phyloP scores from a whole-genome alignment of 2,797 vertebrate genomes.

The Momotus momota region DNA sequence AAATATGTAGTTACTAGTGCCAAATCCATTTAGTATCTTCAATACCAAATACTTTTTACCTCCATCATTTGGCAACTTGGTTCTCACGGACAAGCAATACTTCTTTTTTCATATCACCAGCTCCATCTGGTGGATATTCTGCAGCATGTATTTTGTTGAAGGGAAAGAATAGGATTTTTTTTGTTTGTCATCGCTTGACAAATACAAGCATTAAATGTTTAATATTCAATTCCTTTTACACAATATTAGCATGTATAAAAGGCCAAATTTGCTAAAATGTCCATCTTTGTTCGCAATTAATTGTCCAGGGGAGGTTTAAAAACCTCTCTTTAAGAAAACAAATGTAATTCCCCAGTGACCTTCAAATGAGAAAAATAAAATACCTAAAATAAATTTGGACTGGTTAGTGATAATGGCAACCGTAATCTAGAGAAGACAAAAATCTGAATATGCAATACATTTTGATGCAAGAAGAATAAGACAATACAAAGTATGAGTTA shows the following conservation, averaged over 20 bases:
- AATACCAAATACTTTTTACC: neutral
- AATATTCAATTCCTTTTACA: neutral
- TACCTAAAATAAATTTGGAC: neutral
- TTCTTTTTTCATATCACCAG: neutral
- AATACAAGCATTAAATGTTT: neutral
- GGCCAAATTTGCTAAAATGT: neutral
- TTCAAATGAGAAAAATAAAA: neutral
- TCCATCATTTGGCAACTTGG: neutral
- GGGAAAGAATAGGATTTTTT: neutral
- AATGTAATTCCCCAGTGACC: neutral
- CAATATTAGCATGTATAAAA: neutral
- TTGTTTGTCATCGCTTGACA: neutral
- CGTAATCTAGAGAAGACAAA: neutral
- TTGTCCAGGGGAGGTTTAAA: neutral
- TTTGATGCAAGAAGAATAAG: neutral
- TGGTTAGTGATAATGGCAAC: neutral
- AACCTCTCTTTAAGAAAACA: neutral
- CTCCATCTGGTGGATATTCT: constrained; percentile 45
- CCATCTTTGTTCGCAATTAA: neutral
- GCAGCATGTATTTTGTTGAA: neutral
- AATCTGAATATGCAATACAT: neutral
- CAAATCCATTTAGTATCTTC: neutral
- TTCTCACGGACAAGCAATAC: accelerated
- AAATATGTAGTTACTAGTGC: neutral
- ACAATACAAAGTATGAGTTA: neutral